phyloP scores from a whole-genome alignment of 1,140 invertebrate genomes.

The Drosophila micromelanica region DNA sequence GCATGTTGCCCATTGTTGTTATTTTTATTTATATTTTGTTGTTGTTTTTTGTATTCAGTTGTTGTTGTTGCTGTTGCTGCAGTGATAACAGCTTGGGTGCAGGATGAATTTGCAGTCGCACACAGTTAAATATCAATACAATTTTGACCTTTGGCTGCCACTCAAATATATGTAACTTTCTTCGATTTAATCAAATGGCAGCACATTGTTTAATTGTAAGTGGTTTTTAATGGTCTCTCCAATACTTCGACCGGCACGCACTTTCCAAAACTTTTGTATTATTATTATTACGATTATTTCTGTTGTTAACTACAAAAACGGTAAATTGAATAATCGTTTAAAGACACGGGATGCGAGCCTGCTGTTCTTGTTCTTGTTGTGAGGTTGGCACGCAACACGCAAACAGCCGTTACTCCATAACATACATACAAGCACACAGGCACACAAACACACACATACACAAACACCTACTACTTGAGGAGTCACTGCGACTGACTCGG shows the following conservation, averaged over 20 bases:
- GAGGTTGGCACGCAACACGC: conserved; percentile 56
- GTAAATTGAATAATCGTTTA: conserved; percentile 76
- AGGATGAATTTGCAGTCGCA: background rate
- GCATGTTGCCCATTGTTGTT: conserved; percentile 80
- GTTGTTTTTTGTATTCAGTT: conserved; percentile 13
- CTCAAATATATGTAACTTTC: conserved; percentile 5
- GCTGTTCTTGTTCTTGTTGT: conserved; percentile 11
- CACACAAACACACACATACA: background rate
- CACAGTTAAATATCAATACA: conserved; percentile 20
- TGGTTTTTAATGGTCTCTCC: background rate
- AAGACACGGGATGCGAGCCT: conserved; percentile 23
- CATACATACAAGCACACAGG: background rate
- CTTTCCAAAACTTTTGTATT: conserved; percentile 2
- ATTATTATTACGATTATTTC: conserved; percentile 10
- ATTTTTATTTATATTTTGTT: conserved; percentile 15
- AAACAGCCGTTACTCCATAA: conserved; percentile 62
- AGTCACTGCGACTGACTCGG: conserved; percentile 50
- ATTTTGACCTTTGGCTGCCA: conserved; percentile 41
- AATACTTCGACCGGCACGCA: conserved; percentile 24
- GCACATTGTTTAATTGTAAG: conserved; percentile 29
- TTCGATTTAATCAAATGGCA: conserved; percentile 22
- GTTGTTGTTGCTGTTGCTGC: conserved; percentile 30
- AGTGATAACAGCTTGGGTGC: conserved; percentile 47
- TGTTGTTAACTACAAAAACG: conserved; percentile 26
- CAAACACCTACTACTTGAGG: conserved; percentile 29